Conservation (phyloP, 2,797 vertebrate genomes). For the Anas georgica region DNA sequence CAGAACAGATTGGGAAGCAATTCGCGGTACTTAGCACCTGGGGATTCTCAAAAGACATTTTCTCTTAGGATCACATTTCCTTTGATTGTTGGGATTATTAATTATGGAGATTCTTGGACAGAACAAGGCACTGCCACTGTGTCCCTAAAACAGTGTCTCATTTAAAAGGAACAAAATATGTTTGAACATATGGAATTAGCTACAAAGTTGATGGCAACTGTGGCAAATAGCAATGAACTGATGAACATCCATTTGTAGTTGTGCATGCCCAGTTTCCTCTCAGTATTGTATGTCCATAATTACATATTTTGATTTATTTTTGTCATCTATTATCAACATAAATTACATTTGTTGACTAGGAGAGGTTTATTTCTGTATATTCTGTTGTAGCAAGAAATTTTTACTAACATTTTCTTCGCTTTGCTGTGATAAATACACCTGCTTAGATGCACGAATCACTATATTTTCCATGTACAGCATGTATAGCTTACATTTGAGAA, state of each 20-base stretch:
- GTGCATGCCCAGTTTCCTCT: neutral
- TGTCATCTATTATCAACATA: neutral
- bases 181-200: neutral
- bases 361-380: neutral
- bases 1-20: conserved; percentile 2
- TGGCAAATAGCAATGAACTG: neutral
- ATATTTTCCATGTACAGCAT: neutral
- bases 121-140: conserved; percentile 19
- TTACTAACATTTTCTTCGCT: neutral
- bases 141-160: neutral
- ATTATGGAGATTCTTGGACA: conserved; percentile 43
- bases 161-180: conserved; percentile 44
- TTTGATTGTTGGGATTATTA: conserved; percentile 41
- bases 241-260: neutral
- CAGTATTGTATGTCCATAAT: neutral
- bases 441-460: neutral
- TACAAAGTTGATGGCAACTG: neutral
- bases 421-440: neutral
- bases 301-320: neutral
- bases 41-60: conserved; percentile 42
- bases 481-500: neutral
- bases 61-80: conserved; percentile 22
- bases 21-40: conserved; percentile 19
- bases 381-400: neutral
- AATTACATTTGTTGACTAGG: neutral